These are phyloP conservation scores for Paedocypris sp. DNA, from an alignment of 2,113 vertebrate genomes.

Conservation along the genomic window DNA sequence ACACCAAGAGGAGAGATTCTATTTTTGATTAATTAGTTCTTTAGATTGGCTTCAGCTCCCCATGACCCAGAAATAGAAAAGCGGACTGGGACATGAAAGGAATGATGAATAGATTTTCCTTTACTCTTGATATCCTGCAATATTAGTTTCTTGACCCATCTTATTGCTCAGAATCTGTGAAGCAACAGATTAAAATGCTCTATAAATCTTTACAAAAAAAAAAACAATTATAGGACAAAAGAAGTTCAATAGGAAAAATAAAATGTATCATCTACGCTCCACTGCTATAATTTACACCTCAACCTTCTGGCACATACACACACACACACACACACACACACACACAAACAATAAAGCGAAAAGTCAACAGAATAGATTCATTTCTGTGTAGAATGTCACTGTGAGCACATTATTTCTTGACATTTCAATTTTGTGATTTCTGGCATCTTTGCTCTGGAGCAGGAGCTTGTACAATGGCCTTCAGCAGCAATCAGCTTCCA, in stretches of 20 bases:
- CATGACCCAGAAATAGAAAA: too few species aligned
- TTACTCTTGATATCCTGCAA: too few species aligned
- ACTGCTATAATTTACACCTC: not conserved
- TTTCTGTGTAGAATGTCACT: not conserved
- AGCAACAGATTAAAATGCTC: too few species aligned
- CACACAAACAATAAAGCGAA: not conserved
- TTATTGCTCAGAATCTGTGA: too few species aligned
- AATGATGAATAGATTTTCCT: too few species aligned
- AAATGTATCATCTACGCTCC: not conserved
- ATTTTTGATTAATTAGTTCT: too few species aligned
- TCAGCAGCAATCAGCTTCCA: not conserved
- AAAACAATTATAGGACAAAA: too few species aligned
- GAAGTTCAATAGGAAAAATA: not conserved
- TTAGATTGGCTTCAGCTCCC: too few species aligned
- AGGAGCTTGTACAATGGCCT: not conserved
- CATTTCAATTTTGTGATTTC: not conserved
- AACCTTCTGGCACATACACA: not conserved
- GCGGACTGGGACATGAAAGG: too few species aligned
- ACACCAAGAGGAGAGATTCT: constrained; percentile 19
- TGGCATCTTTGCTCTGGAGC: not conserved
- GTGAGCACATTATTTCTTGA: not conserved
- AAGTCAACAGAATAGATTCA: not conserved
- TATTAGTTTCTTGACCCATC: too few species aligned
- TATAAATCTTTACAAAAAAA: too few species aligned
- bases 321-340: not conserved